Conservation (phyloP, 2,113 vertebrate species). For the Ariopsis seemanni region DNA sequence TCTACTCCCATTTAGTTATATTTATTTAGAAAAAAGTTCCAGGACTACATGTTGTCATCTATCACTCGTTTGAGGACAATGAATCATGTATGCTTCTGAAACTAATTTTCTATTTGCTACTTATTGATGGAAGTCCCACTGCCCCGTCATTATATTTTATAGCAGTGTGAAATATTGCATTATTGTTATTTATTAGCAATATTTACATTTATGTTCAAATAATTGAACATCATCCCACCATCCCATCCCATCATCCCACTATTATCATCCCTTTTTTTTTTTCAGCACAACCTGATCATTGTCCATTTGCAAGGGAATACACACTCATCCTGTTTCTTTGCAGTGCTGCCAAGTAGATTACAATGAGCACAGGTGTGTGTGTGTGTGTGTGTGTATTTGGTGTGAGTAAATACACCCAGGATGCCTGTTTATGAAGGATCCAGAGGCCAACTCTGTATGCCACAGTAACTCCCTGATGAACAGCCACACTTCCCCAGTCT, state of each 20-base stretch:
- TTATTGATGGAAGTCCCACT: not conserved
- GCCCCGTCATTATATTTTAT: not conserved
- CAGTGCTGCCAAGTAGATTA: not conserved
- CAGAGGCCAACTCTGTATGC: not conserved
- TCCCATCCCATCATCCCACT: no score
- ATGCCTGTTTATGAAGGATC: not conserved
- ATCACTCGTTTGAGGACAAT: not conserved
- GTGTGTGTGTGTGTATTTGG: not conserved
- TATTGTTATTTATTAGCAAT: not conserved
- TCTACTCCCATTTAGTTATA: not conserved
- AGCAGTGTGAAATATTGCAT: not conserved
- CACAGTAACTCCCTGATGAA: slow-evolving; percentile 1
- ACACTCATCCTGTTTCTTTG: not conserved
- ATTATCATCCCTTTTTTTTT: not conserved
- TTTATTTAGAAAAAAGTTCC: not conserved
- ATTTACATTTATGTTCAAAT: not conserved
- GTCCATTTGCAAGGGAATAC: not conserved
- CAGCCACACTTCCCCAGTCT: slow-evolving; percentile 9
- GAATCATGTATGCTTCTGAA: not conserved
- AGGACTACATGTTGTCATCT: not conserved
- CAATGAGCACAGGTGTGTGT: slow-evolving; percentile 10
- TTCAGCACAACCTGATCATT: not conserved
- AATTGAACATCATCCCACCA: not conserved
- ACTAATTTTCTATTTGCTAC: not conserved
- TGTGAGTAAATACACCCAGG: slow-evolving; percentile 9